A percentile compares a stretch with the other conserved stretches of the same genome.
Evolutionary conservation across 1,140 invertebrate genomes (phyloP).

Genomic region (Ceratitis capitata): DNA sequence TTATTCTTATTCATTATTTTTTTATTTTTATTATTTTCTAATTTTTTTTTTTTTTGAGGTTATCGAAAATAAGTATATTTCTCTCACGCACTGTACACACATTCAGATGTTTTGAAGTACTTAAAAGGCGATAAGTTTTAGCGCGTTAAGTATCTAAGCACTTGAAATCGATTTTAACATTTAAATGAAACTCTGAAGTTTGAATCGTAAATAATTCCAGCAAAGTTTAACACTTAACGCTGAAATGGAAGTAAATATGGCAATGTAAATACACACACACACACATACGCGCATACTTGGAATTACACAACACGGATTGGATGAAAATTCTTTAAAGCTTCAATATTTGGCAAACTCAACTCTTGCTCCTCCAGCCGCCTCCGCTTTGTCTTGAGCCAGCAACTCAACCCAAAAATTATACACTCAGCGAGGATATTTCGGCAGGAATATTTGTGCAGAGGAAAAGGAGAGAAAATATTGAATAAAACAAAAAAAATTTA

Average conservation of each 20-base stretch:
- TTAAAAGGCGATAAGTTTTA: neutral
- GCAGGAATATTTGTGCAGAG: no score
- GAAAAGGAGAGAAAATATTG: neutral
- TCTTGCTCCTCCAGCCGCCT: neutral
- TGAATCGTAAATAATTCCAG: neutral
- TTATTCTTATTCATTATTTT: no score
- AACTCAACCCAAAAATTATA: neutral
- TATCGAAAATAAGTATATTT: no score
- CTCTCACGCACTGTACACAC: neutral
- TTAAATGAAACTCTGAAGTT: neutral
- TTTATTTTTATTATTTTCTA: no score
- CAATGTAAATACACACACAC: neutral
- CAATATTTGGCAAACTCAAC: neutral
- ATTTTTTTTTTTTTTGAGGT: no score
- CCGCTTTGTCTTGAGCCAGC: neutral
- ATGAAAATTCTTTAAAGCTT: neutral
- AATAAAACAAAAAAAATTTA: neutral
- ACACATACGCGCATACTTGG: neutral
- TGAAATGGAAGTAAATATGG: neutral
- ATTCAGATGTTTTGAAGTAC: neutral
- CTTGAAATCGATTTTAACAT: constrained; percentile 10
- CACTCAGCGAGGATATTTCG: neutral
- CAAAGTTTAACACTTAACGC: neutral
- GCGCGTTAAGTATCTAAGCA: neutral
- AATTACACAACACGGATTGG: no score